Evolutionary conservation across 2,113 vertebrate genomes (phyloP).

Genomic region (Ailuropoda melanoleuca): DNA sequence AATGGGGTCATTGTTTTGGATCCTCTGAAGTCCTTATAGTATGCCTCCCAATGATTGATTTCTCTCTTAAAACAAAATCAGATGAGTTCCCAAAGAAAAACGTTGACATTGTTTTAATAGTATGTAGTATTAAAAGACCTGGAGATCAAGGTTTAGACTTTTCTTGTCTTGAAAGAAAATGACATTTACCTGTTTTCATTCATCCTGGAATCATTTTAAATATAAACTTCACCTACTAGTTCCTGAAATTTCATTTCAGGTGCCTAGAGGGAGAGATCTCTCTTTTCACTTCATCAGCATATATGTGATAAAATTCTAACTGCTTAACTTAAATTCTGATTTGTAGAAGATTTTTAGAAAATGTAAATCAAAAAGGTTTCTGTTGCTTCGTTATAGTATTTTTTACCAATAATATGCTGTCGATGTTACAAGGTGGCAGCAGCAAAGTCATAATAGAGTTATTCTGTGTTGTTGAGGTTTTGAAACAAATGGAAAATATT

Average conservation of each 20-base stretch:
- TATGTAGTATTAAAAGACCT: background rate
- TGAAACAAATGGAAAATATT: conserved; percentile 10
- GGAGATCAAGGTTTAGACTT: background rate
- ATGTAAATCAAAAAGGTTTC: background rate
- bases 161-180: conserved; percentile 19
- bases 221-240: background rate
- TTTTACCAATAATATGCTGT: background rate
- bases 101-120: background rate
- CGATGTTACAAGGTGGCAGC: background rate
- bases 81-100: background rate
- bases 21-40: background rate
- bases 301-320: background rate
- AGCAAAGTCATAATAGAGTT: background rate
- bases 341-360: background rate
- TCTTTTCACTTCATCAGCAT: background rate
- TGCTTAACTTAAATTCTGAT: background rate
- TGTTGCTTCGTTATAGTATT: background rate
- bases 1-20: background rate
- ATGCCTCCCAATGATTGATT: background rate
- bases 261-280: background rate
- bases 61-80: conserved; percentile 11
- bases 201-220: background rate
- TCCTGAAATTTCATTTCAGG: conserved; percentile 36
- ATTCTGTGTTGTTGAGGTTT: background rate
- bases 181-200: background rate